A percentile compares a stretch with the other conserved stretches of the same genome.
Evolutionary conservation across 2,888 invertebrate genomes (phyloP).

Genomic region (Tinea pellionella): DNA sequence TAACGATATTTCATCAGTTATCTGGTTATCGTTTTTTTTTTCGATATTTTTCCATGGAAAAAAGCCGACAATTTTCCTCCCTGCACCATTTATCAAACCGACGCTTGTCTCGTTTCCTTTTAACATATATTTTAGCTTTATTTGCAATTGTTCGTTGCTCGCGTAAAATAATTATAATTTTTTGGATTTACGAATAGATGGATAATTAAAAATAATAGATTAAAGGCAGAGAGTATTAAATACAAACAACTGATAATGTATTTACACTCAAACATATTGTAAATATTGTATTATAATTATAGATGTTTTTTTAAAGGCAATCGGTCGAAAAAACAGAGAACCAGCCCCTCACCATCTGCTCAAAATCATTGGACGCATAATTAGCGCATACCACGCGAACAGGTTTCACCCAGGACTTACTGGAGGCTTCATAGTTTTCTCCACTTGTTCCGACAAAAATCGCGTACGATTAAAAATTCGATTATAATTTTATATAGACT

Average conservation of each 20-base stretch:
- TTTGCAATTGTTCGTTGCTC: neutral
- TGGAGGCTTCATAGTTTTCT: neutral
- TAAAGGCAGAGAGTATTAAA: no score
- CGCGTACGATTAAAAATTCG: neutral
- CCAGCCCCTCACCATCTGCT: slow-evolving; percentile 25
- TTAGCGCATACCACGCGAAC: slow-evolving; percentile 24
- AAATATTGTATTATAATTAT: no score
- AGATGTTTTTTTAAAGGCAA: neutral
- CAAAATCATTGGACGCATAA: slow-evolving; percentile 24
- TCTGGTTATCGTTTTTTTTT: slow-evolving; percentile 12
- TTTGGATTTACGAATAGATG: no score
- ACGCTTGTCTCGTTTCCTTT: slow-evolving; percentile 1
- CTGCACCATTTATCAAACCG: slow-evolving; percentile 8
- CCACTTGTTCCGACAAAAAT: neutral
- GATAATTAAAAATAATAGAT: no score
- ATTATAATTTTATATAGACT: no score
- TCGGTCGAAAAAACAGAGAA: slow-evolving; percentile 9
- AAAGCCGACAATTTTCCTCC: slow-evolving; percentile 2
- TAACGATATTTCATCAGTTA: slow-evolving; percentile 12
- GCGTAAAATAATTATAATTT: neutral
- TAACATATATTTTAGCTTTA: slow-evolving; percentile 1
- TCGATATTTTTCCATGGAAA: slow-evolving; percentile 4
- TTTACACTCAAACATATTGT: no score
- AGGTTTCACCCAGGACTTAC: slow-evolving; percentile 25
- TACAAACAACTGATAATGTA: no score